Percentiles rank a stretch among this genome's conserved stretches.
Conservation (phyloP, 2,797 vertebrate genomes). For the Margarornis squamiger region DNA sequence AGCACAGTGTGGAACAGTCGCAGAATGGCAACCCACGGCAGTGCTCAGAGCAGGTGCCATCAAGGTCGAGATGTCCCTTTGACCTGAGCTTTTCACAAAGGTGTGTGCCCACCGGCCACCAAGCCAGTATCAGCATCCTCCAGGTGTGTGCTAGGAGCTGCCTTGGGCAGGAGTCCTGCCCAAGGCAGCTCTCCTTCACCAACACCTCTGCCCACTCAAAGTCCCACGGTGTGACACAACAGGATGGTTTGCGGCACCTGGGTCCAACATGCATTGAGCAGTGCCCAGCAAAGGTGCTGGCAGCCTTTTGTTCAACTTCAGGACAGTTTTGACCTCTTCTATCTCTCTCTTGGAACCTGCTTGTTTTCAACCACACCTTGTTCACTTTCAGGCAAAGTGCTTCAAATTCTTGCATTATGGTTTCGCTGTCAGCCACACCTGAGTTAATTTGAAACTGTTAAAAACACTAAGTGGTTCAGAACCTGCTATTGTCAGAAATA, state of each 20-base stretch:
- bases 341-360: not conserved
- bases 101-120: not conserved
- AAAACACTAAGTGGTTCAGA: not conserved
- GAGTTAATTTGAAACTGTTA: not conserved
- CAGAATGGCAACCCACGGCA: rapidly evolving
- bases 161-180: not conserved
- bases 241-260: not conserved
- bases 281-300: rapidly evolving
- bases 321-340: not conserved
- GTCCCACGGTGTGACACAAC: rapidly evolving
- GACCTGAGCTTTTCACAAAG: not conserved
- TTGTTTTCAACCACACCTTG: not conserved
- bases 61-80: not conserved
- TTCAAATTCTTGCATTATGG: not conserved
- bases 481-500: not conserved
- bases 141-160: rapidly evolving
- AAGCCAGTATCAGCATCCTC: too few species aligned
- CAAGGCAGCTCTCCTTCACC: not conserved
- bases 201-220: not conserved
- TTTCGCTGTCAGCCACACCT: not conserved
- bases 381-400: not conserved
- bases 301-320: not conserved
- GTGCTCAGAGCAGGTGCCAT: rapidly evolving
- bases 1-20: not conserved
- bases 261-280: rapidly evolving